Evolutionary conservation across 2,888 invertebrate genomes (phyloP).

Genomic region (Tyria jacobaeae): DNA sequence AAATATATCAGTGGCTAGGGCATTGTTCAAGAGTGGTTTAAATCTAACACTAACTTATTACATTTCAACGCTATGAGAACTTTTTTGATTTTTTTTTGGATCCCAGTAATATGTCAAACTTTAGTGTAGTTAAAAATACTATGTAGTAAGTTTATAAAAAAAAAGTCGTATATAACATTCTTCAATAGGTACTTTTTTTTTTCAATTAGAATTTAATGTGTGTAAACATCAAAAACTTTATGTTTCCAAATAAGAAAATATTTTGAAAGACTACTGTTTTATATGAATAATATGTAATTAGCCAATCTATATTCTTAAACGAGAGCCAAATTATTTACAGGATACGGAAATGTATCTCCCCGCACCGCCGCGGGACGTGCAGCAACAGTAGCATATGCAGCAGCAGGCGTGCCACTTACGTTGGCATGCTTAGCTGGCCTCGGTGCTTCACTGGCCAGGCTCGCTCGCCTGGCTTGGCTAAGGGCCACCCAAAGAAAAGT

Average conservation of each 20-base stretch:
- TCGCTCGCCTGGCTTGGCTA: slow-evolving; percentile 89
- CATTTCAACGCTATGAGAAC: not conserved
- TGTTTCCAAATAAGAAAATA: not conserved
- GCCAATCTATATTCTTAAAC: too few relatives aligned
- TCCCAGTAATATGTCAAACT: not conserved
- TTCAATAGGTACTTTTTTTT: too few relatives aligned
- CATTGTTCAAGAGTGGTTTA: not conserved
- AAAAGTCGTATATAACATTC: not conserved
- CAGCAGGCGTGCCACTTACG: slow-evolving; percentile 95
- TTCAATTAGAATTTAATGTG: not conserved
- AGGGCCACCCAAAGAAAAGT: slow-evolving; percentile 76
- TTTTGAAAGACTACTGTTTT: too few relatives aligned
- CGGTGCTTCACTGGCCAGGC: slow-evolving; percentile 92
- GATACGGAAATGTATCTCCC: slow-evolving; percentile 95
- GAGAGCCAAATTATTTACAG: slow-evolving; percentile 81
- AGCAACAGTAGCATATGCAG: slow-evolving; percentile 94
- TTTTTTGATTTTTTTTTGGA: not conserved
- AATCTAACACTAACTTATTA: not conserved
- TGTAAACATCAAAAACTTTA: not conserved
- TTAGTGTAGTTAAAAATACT: not conserved
- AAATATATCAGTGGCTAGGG: not conserved
- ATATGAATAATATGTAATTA: too few relatives aligned
- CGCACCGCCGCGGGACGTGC: slow-evolving; percentile 93
- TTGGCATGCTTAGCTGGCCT: slow-evolving; percentile 94
- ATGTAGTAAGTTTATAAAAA: not conserved